phyloP scores from a whole-genome alignment of 2,113 vertebrate species.

The Spea bombifrons region DNA sequence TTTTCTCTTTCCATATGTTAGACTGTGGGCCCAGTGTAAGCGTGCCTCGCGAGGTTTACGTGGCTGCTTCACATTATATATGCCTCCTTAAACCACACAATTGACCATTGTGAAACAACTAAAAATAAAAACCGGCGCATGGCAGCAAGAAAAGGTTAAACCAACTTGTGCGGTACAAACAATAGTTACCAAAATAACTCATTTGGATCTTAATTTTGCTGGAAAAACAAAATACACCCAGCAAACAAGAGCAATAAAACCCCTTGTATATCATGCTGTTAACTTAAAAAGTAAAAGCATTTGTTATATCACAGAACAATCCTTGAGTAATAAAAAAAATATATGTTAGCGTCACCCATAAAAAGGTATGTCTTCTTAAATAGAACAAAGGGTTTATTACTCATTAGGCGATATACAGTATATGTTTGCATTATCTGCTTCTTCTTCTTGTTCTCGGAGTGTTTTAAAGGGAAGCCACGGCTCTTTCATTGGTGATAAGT shows the following conservation, averaged over 20 bases:
- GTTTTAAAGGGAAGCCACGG: no score
- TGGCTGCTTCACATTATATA: neutral
- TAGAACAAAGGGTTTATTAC: no score
- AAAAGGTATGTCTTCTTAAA: no score
- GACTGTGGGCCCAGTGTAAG: no score
- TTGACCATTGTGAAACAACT: neutral
- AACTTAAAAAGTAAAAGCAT: neutral
- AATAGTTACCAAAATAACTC: neutral
- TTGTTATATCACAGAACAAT: neutral
- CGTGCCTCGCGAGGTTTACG: no score
- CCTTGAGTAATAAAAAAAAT: neutral
- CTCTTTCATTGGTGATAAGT: no score
- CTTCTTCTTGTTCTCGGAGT: no score
- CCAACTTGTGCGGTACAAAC: neutral
- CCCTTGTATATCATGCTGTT: neutral
- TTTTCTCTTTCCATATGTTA: no score
- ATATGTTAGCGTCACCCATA: no score
- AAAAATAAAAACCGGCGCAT: neutral
- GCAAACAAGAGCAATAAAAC: neutral
- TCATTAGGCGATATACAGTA: no score
- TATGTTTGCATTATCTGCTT: no score
- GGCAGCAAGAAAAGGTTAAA: neutral
- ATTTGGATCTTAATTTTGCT: neutral
- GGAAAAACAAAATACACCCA: neutral
- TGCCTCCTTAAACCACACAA: neutral